Percentiles rank a stretch among this genome's conserved stretches.
phyloP scores from a whole-genome alignment of 64 coral and sea anemone species.

The Dendrophyllia cribrosa region DNA sequence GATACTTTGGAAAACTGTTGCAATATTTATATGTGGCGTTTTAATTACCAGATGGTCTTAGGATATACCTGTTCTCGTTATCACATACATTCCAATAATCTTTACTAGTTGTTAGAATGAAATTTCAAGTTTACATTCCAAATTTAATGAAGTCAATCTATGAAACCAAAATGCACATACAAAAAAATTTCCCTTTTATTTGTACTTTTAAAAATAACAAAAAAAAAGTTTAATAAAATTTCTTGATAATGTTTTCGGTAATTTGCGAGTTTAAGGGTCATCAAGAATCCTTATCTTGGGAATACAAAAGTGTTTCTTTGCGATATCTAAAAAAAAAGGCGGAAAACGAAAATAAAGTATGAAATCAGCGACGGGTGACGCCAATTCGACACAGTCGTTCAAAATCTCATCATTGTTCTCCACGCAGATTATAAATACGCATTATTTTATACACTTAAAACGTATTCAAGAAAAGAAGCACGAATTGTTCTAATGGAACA shows the following conservation, averaged over 20 bases:
- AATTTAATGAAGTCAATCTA: too few relatives aligned
- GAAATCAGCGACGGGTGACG: neutral
- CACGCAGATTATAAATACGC: neutral
- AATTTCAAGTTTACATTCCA: too few relatives aligned
- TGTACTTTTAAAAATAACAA: neutral
- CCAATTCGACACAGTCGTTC: conserved; percentile 8
- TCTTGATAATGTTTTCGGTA: neutral
- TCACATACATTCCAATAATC: too few relatives aligned
- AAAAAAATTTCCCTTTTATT: neutral
- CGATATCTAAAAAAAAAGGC: neutral
- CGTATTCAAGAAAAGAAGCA: neutral
- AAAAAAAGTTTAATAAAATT: neutral
- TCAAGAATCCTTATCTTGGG: neutral
- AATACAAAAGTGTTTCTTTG: neutral
- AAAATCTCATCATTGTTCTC: conserved; percentile 24
- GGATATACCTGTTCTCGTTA: too few relatives aligned
- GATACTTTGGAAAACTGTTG: too few relatives aligned
- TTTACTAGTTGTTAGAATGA: too few relatives aligned
- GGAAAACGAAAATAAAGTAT: neutral
- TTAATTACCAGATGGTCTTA: too few relatives aligned
- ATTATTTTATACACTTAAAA: neutral
- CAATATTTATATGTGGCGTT: too few relatives aligned
- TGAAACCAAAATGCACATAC: too few relatives aligned
- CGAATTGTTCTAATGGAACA: too few relatives aligned
- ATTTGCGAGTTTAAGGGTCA: neutral